A percentile compares a stretch with the other conserved stretches of the same genome.
Evolutionary conservation across 1,140 invertebrate species (phyloP).

Genomic region (Temnothorax longispinosus): DNA sequence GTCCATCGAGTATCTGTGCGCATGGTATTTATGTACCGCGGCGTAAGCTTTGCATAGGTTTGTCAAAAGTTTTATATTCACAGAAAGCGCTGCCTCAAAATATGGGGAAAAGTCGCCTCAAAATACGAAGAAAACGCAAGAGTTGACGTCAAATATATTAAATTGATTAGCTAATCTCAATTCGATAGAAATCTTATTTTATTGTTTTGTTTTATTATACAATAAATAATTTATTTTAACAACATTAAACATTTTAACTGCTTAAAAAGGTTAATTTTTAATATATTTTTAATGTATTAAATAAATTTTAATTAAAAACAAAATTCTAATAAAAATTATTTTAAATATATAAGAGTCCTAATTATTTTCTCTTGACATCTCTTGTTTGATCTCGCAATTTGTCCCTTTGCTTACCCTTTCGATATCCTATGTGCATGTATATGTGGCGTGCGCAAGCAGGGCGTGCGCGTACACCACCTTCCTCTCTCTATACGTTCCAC

Average conservation of each 20-base stretch:
- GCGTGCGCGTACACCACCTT: background rate
- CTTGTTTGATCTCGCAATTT: background rate
- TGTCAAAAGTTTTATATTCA: background rate
- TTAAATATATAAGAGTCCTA: background rate
- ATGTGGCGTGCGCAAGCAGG: background rate
- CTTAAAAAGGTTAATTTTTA: background rate
- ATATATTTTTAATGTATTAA: background rate
- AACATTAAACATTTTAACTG: background rate
- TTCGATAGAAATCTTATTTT: background rate
- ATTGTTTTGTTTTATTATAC: background rate
- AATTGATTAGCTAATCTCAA: background rate
- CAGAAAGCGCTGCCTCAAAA: background rate
- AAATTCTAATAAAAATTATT: background rate
- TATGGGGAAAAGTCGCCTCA: background rate
- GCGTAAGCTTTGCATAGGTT: background rate
- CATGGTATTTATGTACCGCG: background rate
- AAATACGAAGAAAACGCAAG: background rate
- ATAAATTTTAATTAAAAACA: background rate
- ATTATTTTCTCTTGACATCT: background rate
- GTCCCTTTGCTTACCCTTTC: background rate
- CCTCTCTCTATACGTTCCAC: background rate
- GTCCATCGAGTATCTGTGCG: slow-evolving; percentile 16
- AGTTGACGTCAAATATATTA: background rate
- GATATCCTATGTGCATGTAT: background rate
- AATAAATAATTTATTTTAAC: background rate